Evolutionary conservation across 2,113 vertebrate species (phyloP).

Genomic region (Nymphicus hollandicus): DNA sequence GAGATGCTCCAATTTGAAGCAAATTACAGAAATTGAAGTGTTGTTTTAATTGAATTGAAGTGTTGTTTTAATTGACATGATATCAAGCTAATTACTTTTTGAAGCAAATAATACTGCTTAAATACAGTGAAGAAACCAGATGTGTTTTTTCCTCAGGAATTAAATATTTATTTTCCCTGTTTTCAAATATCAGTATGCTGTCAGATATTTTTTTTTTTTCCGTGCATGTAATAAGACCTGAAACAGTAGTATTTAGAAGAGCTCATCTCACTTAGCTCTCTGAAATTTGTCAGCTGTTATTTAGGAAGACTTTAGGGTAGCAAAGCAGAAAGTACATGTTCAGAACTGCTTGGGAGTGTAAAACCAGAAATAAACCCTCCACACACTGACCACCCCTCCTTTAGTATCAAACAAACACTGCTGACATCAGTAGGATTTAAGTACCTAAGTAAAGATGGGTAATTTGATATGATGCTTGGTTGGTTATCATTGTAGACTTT

Average conservation of each 20-base stretch:
- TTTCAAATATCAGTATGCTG: not conserved
- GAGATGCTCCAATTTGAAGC: not conserved
- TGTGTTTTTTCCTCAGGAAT: not conserved
- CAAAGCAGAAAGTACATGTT: not conserved
- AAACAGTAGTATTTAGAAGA: not conserved
- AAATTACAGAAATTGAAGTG: not conserved
- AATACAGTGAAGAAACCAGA: not conserved
- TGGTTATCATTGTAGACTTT: not conserved
- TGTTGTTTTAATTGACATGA: not conserved
- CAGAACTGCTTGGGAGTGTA: not conserved
- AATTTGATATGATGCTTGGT: fast-evolving
- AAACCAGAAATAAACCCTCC: not conserved
- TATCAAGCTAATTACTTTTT: not conserved
- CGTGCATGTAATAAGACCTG: not conserved
- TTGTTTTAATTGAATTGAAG: not conserved
- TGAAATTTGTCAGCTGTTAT: not conserved
- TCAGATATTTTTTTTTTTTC: not conserved
- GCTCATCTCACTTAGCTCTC: not conserved
- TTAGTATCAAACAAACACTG: not conserved
- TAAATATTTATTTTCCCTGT: not conserved
- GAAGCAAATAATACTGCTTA: not conserved
- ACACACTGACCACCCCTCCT: not conserved
- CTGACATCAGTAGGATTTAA: not conserved
- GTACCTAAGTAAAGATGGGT: not conserved
- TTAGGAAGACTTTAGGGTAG: not conserved